Evolutionary conservation across 2,888 invertebrate species (phyloP), one percentile per base, ranked within the genome.

Genomic region (Phrixothrix hirtus): DNA sequence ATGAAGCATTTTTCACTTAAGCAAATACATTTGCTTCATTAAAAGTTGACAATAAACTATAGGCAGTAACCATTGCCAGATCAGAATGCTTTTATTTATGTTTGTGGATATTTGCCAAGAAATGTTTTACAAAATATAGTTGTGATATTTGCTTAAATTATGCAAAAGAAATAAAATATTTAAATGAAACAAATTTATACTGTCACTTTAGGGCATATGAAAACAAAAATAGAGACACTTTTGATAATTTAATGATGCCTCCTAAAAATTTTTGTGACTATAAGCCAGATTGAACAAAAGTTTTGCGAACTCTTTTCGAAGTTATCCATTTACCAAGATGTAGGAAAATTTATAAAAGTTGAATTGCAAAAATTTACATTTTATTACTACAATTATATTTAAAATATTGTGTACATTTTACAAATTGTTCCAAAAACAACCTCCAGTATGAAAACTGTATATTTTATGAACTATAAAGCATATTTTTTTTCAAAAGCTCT

Each of bases 61-160:
- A 27, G 2, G 2, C n/a, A 27, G 2, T 27, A 27, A 9, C 4
- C 5, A 3, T 1, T 36, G n/a, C 17, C 39, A 4, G 15, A n/a
- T 16, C 1, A 39, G 10, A 39, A 39, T 29, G 29, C 39, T 1
- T 16, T 39, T 2, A 11, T 16, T 1, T 39, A 30, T 5, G 6
- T 39, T 6, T 4, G 16, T 14, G 39, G 30, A 2, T 29, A 39
- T 39, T 30, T 39, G n/a, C 30, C 1, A 30, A 39, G 9, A 39
- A 39, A 30, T 39, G 39, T 30, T 4, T 13, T 1, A 1, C 1
- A 1, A 6, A 37, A 13, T 25, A 37, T 25, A 37, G 11, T 1
- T 37, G 36, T 25, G 12, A 37, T 1, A 25, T n/a, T 9, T 12
- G 32, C 9, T 10, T 11, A 9, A 31, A 31, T 4, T 31, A 31